Evolutionary conservation across 1,140 invertebrate species (phyloP).

Genomic region (Drosophila yakuba): DNA sequence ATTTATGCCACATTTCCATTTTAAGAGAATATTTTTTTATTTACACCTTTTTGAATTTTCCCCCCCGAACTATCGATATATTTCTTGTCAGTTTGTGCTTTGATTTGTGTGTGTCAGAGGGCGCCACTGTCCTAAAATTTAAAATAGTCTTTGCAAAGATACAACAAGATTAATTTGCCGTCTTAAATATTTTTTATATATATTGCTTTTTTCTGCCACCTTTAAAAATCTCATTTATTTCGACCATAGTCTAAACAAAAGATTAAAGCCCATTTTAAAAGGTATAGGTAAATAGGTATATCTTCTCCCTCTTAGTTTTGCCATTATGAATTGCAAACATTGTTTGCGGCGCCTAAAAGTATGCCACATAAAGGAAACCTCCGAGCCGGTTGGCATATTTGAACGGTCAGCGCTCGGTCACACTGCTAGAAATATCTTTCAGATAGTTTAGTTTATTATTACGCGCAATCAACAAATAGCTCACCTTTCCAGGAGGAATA

Average conservation of each 20-base stretch:
- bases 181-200: too few relatives aligned
- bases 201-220: too few relatives aligned
- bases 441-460: slow-evolving; percentile 5
- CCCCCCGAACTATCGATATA: slow-evolving; percentile 9
- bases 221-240: too few relatives aligned
- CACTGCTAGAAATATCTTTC: not conserved
- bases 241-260: too few relatives aligned
- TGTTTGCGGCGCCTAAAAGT: too few relatives aligned
- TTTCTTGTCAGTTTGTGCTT: not conserved
- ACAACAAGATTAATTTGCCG: too few relatives aligned
- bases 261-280: too few relatives aligned
- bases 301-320: too few relatives aligned
- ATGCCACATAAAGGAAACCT: not conserved
- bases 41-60: slow-evolving; percentile 26
- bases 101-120: not conserved
- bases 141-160: too few relatives aligned
- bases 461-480: slow-evolving; percentile 7
- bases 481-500: not conserved
- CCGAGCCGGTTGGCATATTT: not conserved
- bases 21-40: not conserved
- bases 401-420: not conserved
- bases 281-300: too few relatives aligned
- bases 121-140: not conserved
- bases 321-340: not conserved
- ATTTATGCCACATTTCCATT: slow-evolving; percentile 2